These are phyloP conservation scores for Triplophysa yarkandensis DNA, from an alignment of 2,797 vertebrate genomes.

Conservation along the genomic window DNA sequence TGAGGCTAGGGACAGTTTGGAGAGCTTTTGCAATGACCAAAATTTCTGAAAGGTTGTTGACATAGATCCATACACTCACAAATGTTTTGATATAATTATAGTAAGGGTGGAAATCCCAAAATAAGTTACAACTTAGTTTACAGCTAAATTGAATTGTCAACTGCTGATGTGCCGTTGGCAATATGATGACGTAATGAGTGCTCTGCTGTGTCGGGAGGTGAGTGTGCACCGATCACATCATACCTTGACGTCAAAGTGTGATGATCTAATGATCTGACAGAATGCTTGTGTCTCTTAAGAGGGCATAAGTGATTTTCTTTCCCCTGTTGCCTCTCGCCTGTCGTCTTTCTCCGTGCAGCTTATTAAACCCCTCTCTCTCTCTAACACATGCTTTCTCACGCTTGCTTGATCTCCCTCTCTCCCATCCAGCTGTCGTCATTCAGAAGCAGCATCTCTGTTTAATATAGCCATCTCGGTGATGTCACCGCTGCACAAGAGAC, in stretches of 20 bases:
- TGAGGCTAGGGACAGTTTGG: too few relatives aligned
- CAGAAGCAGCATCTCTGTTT: not conserved
- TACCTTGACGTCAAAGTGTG: slow-evolving; percentile 11
- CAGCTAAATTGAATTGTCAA: not conserved
- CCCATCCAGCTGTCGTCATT: slow-evolving; percentile 1
- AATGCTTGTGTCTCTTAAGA: not conserved
- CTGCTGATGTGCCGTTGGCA: not conserved
- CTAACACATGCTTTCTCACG: not conserved
- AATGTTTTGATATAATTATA: too few relatives aligned
- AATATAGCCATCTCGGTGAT: slow-evolving; percentile 1
- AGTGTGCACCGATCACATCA: not conserved
- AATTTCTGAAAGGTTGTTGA: too few relatives aligned
- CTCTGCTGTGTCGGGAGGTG: not conserved
- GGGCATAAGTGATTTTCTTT: slow-evolving; percentile 2
- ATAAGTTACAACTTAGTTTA: not conserved
- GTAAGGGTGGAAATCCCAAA: too few relatives aligned
- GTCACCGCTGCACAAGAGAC: not conserved
- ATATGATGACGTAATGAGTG: slow-evolving; percentile 14
- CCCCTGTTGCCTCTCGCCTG: not conserved
- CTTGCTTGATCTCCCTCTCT: not conserved
- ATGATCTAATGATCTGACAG: slow-evolving; percentile 36
- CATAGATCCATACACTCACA: too few relatives aligned
- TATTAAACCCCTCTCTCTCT: slow-evolving; percentile 12
- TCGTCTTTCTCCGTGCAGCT: not conserved
- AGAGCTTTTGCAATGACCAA: too few relatives aligned